Percentiles rank a stretch among this genome's conserved stretches.
phyloP scores from a whole-genome alignment of 37 sponge, comb jelly and placozoan genomes.

The Bolinopsis microptera region DNA sequence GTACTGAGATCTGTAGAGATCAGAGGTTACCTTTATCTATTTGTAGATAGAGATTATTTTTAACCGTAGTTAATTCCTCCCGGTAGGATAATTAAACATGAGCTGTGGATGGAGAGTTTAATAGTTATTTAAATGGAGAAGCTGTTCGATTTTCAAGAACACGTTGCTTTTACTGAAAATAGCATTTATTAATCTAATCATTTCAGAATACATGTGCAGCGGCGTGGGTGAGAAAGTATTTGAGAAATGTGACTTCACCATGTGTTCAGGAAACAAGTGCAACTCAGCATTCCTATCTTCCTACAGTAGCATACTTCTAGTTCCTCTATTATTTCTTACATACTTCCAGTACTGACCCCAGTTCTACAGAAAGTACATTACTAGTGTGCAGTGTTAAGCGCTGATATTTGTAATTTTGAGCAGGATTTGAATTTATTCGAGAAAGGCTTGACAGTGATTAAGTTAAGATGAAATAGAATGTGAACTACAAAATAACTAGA shows the following conservation, averaged over 20 bases:
- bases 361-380: neutral
- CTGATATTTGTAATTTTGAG: neutral
- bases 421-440: neutral
- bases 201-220: conserved; percentile 39
- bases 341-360: neutral
- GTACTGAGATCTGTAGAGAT: too few species aligned
- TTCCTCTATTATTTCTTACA: neutral
- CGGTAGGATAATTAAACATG: too few species aligned
- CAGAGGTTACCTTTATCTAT: too few species aligned
- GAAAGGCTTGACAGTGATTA: neutral
- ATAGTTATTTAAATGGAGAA: too few species aligned
- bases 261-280: neutral
- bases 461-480: neutral
- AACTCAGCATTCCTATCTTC: neutral
- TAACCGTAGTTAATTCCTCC: too few species aligned
- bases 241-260: neutral
- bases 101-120: too few species aligned
- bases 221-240: conserved; percentile 2
- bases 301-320: neutral
- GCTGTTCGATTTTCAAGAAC: too few species aligned
- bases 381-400: neutral
- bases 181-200: too few species aligned
- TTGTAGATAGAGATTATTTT: too few species aligned
- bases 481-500: neutral
- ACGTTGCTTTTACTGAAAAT: too few species aligned